These are phyloP conservation scores for Agriopis marginaria DNA, from an alignment of 2,888 invertebrate genomes.

Conservation along the genomic window DNA sequence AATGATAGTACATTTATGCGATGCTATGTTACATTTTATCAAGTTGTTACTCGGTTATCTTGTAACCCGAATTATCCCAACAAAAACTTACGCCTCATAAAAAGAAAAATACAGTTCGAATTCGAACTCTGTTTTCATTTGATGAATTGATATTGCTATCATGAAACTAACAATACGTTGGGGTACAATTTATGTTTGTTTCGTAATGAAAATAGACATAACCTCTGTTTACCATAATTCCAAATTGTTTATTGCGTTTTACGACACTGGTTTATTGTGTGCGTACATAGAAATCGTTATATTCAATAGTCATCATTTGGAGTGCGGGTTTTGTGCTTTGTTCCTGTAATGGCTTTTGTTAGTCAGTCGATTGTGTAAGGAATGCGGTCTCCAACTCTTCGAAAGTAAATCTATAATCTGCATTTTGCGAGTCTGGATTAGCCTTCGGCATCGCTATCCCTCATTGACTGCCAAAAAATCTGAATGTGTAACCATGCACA, in stretches of 20 bases:
- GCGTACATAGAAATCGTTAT: constrained; percentile 1
- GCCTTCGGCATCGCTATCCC: neutral
- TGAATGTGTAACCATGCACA: too few species aligned
- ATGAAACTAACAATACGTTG: constrained; percentile 20
- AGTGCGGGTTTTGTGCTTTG: neutral
- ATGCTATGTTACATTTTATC: neutral
- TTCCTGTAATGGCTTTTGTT: constrained; percentile 4
- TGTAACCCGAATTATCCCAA: neutral
- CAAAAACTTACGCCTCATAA: neutral
- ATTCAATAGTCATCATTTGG: neutral
- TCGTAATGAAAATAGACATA: constrained; percentile 20
- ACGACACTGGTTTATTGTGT: constrained; percentile 11
- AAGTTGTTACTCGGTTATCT: neutral
- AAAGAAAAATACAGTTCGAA: neutral
- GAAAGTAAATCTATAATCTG: neutral
- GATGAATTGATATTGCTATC: constrained; percentile 14
- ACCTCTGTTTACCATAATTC: constrained; percentile 14
- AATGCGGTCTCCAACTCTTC: neutral
- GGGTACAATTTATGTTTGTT: constrained; percentile 14
- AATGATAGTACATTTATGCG: constrained; percentile 6
- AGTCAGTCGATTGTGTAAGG: neutral
- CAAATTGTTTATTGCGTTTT: constrained; percentile 21
- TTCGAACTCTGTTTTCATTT: constrained; percentile 11
- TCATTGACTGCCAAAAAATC: too few species aligned
- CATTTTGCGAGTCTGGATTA: neutral